Evolutionary conservation across 2,797 vertebrate genomes (phyloP), one percentile per base, ranked within the genome.

Genomic region (Buphagus erythrorhynchus): DNA sequence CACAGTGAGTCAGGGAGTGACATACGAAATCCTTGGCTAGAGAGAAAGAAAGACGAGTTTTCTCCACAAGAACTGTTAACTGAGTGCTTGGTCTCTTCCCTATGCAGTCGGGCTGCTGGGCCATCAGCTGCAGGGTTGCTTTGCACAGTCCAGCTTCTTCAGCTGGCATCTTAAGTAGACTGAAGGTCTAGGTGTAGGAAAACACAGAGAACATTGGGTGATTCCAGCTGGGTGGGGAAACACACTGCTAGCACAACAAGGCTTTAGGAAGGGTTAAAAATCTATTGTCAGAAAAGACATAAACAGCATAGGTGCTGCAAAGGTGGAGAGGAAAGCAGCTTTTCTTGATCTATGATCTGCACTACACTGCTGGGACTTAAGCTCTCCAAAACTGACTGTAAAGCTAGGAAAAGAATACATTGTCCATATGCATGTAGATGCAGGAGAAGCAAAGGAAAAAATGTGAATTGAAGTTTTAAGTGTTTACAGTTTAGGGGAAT

Each of bases 171-270:
- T 29, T 2, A 33, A 35, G 6, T 4, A 29, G 65, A n/a, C 33
- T 83, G 91, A 80, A 81, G 58, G 58, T 86, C 91, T 69, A 51
- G 25, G 22, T 29, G 49, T 40, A 31, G 46, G 72, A 61, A 67
- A 88, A 61, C 63, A 86, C 55, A 69, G 59, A 71, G 72, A 69
- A 3, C 2, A 1, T 2, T 11, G 65, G 42, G 29, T 7, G 35
- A 43, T 71, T 63, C 28, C 75, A 94, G 42, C 24, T 3, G 1
- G 13, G 12, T 40, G 38, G 28, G 59, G n/a, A 80, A 88, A 57
- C n/a, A 22, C 1, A 1, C 72, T 80, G 54, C 68, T 25, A 33
- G 29, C 24, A 61, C 24, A 65, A 36, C 38, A 58, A 31, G 46
- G 48, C 57, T 65, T 74, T 16, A 25, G 33, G 40, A 59, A 29